Evolutionary conservation across 2,797 vertebrate genomes (phyloP).

Genomic region (Mormyrus hasselquistii): DNA sequence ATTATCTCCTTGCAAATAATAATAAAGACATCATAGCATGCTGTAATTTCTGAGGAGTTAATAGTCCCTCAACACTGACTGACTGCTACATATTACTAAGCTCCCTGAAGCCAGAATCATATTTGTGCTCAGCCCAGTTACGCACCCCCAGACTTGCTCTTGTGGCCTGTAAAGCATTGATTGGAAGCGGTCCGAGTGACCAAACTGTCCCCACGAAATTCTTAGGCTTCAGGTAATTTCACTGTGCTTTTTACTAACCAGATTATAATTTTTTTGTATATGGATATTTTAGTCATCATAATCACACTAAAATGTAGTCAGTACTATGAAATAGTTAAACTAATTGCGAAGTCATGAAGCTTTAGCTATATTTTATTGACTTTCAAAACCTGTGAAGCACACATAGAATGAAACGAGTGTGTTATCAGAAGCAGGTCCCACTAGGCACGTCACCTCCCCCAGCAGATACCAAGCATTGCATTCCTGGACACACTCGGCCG

Average conservation of each 20-base stretch:
- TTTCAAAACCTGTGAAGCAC: not conserved
- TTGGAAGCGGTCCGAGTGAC: not conserved
- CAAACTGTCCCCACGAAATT: not conserved
- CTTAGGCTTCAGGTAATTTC: not conserved
- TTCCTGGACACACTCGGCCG: not conserved
- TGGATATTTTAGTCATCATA: not conserved
- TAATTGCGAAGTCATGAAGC: not conserved
- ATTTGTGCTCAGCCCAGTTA: not conserved
- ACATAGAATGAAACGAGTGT: not conserved
- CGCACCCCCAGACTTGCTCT: not conserved
- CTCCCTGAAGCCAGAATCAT: not conserved
- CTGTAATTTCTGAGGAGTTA: not conserved
- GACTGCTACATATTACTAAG: not conserved
- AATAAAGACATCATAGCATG: not conserved
- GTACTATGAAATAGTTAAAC: not conserved
- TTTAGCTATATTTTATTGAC: not conserved
- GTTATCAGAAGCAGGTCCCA: not conserved
- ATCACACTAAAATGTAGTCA: not conserved
- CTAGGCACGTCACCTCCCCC: not conserved
- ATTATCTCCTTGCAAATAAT: not conserved
- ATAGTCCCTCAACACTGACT: not conserved
- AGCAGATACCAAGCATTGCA: not conserved
- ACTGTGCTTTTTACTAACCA: not conserved
- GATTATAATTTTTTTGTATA: not conserved
- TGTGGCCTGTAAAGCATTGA: not conserved